Conservation (phyloP, 2,888 invertebrate species). For the Platerodrilus igneus region DNA sequence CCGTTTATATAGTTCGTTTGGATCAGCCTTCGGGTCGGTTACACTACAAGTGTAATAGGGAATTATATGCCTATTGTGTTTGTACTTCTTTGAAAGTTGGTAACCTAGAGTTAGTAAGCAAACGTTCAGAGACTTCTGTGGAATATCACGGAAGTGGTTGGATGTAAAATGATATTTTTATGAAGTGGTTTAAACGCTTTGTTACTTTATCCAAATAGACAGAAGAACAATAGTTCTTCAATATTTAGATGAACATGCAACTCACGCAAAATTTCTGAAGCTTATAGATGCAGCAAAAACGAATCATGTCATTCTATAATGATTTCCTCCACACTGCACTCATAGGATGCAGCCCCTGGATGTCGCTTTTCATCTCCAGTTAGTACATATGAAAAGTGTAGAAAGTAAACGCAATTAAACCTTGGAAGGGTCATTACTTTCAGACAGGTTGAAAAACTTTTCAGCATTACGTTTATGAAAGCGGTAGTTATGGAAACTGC, state of each 20-base stretch:
- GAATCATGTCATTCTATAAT: slow-evolving; percentile 31
- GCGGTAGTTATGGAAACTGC: slow-evolving; percentile 26
- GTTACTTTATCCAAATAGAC: slow-evolving; percentile 22
- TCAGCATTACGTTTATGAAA: slow-evolving; percentile 26
- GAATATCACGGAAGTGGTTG: slow-evolving; percentile 35
- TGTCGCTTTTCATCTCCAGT: slow-evolving; percentile 29
- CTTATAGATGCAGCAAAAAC: too few relatives aligned
- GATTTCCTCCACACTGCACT: slow-evolving; percentile 33
- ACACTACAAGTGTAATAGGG: too few relatives aligned
- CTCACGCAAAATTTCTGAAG: too few relatives aligned
- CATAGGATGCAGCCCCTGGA: slow-evolving; percentile 29
- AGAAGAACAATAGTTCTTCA: slow-evolving; percentile 21
- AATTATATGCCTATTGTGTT: slow-evolving; percentile 35
- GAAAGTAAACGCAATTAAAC: slow-evolving; percentile 25
- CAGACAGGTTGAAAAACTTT: slow-evolving; percentile 27
- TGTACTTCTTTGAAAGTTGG: slow-evolving; percentile 34
- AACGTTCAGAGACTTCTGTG: slow-evolving; percentile 32
- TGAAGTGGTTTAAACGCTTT: slow-evolving; percentile 29
- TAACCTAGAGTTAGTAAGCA: slow-evolving; percentile 31
- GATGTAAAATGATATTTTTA: slow-evolving; percentile 29
- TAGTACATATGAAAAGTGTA: slow-evolving; percentile 27
- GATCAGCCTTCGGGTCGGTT: too few relatives aligned
- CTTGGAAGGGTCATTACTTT: slow-evolving; percentile 26
- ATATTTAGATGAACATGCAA: slow-evolving; percentile 19
- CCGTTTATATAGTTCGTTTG: too few relatives aligned